A percentile compares a stretch with the other conserved stretches of the same genome.
These are phyloP conservation scores for Regulus satrapa DNA, from an alignment of 2,113 vertebrate species.

Conservation along the genomic window DNA sequence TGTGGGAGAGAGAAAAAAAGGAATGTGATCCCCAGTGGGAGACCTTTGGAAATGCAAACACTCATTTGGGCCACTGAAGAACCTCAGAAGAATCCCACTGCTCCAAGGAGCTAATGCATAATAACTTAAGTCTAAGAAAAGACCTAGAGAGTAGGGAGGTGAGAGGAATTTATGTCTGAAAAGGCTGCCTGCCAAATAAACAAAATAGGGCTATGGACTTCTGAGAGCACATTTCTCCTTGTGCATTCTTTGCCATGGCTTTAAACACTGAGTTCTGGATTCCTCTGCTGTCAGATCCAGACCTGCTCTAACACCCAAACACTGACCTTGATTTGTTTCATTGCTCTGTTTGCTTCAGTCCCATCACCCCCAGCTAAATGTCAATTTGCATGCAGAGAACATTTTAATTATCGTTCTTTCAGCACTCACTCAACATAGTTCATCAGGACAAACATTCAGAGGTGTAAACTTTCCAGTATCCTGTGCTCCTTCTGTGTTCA, in stretches of 20 bases:
- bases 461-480: not conserved
- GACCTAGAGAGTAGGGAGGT: not conserved
- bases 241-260: not conserved
- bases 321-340: not conserved
- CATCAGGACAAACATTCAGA: not conserved
- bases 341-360: not conserved
- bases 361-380: not conserved
- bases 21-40: not conserved
- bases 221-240: not conserved
- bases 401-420: not conserved
- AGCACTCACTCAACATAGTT: not conserved
- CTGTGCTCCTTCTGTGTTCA: not conserved
- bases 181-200: not conserved
- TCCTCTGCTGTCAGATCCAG: not conserved
- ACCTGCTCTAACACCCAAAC: not conserved
- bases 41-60: not conserved
- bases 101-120: not conserved
- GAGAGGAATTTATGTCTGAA: not conserved
- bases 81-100: not conserved
- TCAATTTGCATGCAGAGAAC: not conserved
- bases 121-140: not conserved
- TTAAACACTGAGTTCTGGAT: not conserved
- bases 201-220: not conserved
- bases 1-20: not conserved
- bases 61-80: not conserved